A percentile compares a stretch with the other conserved stretches of the same genome.
phyloP scores from a whole-genome alignment of 2,797 vertebrate species.

The Propithecus perrieri region DNA sequence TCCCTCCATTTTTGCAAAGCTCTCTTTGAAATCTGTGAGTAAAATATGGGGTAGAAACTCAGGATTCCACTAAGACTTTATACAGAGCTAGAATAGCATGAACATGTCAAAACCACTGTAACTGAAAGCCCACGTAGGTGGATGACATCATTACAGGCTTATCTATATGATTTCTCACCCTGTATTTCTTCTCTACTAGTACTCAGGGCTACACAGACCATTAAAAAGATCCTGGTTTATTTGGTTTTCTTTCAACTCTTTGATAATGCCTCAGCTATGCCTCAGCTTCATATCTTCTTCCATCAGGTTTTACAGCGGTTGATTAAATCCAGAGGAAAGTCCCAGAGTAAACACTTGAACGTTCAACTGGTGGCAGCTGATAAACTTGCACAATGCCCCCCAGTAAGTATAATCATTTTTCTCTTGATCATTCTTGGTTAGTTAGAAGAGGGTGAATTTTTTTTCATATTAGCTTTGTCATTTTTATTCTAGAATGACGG shows the following conservation, averaged over 20 bases:
- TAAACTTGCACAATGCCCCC: slow-evolving; percentile 97
- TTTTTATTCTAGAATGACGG: neutral
- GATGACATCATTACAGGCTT: neutral
- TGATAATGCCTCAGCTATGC: neutral
- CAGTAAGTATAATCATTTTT: slow-evolving; percentile 88
- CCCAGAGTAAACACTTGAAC: slow-evolving; percentile 98
- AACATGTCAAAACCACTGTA: neutral
- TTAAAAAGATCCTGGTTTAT: neutral
- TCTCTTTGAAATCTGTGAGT: slow-evolving; percentile 42
- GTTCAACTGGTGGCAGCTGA: slow-evolving; percentile 98
- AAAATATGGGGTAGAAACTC: neutral
- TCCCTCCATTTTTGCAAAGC: neutral
- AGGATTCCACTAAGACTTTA: neutral
- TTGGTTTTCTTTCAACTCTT: slow-evolving; percentile 35
- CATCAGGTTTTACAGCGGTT: slow-evolving; percentile 95
- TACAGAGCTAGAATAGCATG: neutral
- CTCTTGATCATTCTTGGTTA: slow-evolving; percentile 1
- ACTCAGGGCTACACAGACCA: neutral
- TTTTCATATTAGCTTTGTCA: neutral
- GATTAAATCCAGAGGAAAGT: slow-evolving; percentile 98
- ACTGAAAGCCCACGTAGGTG: neutral
- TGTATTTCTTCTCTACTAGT: neutral
- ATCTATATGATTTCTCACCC: neutral
- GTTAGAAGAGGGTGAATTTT: neutral
- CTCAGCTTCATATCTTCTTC: slow-evolving; percentile 60